phyloP scores from a whole-genome alignment of 2,888 invertebrate species.

The Drosophila pegasa region DNA sequence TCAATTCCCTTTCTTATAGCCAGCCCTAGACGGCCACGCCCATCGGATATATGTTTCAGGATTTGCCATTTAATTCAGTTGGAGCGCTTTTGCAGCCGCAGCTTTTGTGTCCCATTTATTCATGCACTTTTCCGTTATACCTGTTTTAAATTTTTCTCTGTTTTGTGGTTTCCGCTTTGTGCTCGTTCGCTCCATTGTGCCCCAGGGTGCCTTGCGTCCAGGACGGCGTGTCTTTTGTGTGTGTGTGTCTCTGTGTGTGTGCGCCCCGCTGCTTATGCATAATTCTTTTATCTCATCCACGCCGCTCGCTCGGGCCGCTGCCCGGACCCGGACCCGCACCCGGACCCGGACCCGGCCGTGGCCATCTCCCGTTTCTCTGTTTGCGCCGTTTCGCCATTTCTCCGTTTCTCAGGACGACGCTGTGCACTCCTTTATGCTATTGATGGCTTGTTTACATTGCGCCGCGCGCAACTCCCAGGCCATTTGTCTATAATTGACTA shows the following conservation, averaged over 20 bases:
- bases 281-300: slow-evolving; percentile 72
- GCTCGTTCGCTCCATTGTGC: slow-evolving; percentile 38
- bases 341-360: neutral
- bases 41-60: neutral
- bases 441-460: slow-evolving; percentile 78
- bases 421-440: slow-evolving; percentile 53
- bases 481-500: slow-evolving; percentile 78
- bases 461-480: slow-evolving; percentile 64
- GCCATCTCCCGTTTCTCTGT: slow-evolving; percentile 9
- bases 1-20: neutral
- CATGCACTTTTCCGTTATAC: slow-evolving; percentile 20
- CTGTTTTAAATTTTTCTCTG: slow-evolving; percentile 38
- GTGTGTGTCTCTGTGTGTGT: slow-evolving; percentile 27
- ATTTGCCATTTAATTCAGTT: slow-evolving; percentile 2
- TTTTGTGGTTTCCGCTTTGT: slow-evolving; percentile 69
- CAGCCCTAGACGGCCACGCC: neutral
- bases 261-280: slow-evolving; percentile 66
- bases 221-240: slow-evolving; percentile 46
- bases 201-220: slow-evolving; percentile 36
- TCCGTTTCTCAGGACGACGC: slow-evolving; percentile 3
- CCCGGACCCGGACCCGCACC: slow-evolving; percentile 1
- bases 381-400: slow-evolving; percentile 5
- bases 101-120: slow-evolving; percentile 23
- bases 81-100: slow-evolving; percentile 7
- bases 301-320: slow-evolving; percentile 22